Base-by-base conservation (phyloP, 2,113 vertebrate species). In the Dissostichus mawsoni region DNA sequence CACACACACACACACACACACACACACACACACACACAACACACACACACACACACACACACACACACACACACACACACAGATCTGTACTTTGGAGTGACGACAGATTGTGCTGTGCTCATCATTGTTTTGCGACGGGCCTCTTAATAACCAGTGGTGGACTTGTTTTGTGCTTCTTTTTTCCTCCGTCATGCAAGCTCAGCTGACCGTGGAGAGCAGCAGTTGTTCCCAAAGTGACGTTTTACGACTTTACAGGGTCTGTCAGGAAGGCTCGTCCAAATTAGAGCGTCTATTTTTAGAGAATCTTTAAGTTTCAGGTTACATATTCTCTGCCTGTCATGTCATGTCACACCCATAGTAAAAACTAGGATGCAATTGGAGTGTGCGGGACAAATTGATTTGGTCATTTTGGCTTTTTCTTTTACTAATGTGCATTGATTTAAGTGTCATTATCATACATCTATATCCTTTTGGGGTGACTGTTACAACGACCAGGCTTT, bases 81-180 rank as follows among this genome's bases (percentile, higher is more conserved):
- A 56, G 66, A 69, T 80, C 70, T 59, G 68, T 12, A 41, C 53
- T 78, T 80, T 82, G 51, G 57, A 69, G 68, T 81, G 82, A 87
- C 59, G 74, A 18, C 57, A 65, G 12, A 69, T 50, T 57, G 78
- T 36, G 33, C 70, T 72, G 23, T 82, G 23, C 53, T 80, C 56
- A 44, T 13, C 2, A 29, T n/a, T 89, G 51, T 88, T 89, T 64
- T 81, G 53, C 76, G 63, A 81, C 33, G 33, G 86, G 17, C 64
- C 83, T 70, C 57, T 68, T 88, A 89, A 89, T 88, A 85, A 89
- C 45, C 59, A 45, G 58, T 88, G 82, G 87, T 88, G 1, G 58
- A 81, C 75, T 36, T 85, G 85, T 83, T 86, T 81, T 59, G 44
- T 85, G 10, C 58, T 36, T 80, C 79, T 62, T 72, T 76, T 68